Percentiles rank a stretch among this genome's conserved stretches.
Conservation (phyloP, 2,113 vertebrate species). For the Plotosus lineatus region DNA sequence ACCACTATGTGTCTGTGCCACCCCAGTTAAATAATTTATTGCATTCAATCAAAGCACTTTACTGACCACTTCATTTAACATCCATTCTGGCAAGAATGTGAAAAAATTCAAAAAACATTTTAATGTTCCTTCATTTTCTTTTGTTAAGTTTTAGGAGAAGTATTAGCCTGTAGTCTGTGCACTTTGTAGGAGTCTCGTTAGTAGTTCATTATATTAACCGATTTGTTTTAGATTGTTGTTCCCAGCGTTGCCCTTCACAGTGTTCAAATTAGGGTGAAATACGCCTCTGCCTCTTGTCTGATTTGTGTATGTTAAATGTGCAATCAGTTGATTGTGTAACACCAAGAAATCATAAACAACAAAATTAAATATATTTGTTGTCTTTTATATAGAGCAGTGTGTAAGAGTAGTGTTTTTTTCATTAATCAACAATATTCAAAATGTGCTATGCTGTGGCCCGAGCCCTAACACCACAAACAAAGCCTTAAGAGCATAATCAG, state of each 20-base stretch:
- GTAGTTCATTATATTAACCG: not conserved
- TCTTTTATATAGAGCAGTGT: slow-evolving; percentile 7
- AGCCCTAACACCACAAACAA: not conserved
- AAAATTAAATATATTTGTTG: not conserved
- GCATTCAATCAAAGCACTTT: not conserved
- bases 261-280: slow-evolving; percentile 32
- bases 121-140: not conserved
- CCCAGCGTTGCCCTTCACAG: not conserved
- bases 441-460: slow-evolving; percentile 29
- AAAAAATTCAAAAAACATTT: not conserved
- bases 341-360: slow-evolving; percentile 12
- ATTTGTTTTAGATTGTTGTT: slow-evolving; percentile 46
- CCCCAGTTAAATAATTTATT: no score
- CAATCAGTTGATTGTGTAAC: not conserved
- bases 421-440: slow-evolving; percentile 21
- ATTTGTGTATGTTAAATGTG: slow-evolving; percentile 32
- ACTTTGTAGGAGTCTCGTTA: not conserved
- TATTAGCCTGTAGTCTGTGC: not conserved
- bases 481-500: no score
- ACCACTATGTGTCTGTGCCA: no score
- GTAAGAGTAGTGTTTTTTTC: slow-evolving; percentile 9
- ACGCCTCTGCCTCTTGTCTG: slow-evolving; percentile 28
- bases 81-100: not conserved
- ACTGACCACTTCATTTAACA: slow-evolving; percentile 13
- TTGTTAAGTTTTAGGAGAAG: not conserved